phyloP scores from a whole-genome alignment of 2,797 vertebrate genomes.

The Coccyzus lansbergi region DNA sequence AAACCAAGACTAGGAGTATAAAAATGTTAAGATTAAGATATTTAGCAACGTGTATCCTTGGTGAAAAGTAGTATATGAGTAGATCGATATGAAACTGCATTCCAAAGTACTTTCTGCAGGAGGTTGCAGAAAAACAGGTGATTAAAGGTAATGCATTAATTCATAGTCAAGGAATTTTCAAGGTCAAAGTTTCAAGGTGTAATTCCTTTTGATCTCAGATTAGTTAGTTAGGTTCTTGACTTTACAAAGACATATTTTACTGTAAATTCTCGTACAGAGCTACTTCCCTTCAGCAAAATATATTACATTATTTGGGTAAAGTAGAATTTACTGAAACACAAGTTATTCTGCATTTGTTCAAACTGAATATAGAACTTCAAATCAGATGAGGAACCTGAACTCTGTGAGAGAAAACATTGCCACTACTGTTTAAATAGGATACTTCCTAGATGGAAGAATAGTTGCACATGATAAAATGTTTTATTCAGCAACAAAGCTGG shows the following conservation, averaged over 20 bases:
- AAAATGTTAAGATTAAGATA: neutral
- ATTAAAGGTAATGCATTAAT: neutral
- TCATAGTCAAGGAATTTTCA: neutral
- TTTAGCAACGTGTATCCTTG: neutral
- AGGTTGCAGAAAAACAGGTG: neutral
- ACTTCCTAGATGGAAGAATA: neutral
- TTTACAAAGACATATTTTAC: neutral
- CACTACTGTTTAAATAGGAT: neutral
- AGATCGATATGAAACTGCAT: neutral
- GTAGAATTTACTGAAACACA: neutral
- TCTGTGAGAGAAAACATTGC: neutral
- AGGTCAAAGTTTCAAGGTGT: neutral
- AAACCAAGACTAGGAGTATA: neutral
- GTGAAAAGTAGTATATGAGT: neutral
- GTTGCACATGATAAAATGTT: neutral
- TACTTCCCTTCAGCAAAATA: neutral
- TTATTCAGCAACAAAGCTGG: no score
- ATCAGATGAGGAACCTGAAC: neutral
- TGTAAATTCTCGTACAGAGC: neutral
- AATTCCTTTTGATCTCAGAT: neutral
- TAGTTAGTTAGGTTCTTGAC: neutral
- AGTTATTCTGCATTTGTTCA: neutral
- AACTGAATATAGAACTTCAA: neutral
- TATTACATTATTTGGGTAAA: neutral
- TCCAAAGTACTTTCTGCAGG: neutral